Base-by-base conservation (phyloP, 2,113 vertebrate genomes). In the Sinocyclocheilus maitianheensis region DNA sequence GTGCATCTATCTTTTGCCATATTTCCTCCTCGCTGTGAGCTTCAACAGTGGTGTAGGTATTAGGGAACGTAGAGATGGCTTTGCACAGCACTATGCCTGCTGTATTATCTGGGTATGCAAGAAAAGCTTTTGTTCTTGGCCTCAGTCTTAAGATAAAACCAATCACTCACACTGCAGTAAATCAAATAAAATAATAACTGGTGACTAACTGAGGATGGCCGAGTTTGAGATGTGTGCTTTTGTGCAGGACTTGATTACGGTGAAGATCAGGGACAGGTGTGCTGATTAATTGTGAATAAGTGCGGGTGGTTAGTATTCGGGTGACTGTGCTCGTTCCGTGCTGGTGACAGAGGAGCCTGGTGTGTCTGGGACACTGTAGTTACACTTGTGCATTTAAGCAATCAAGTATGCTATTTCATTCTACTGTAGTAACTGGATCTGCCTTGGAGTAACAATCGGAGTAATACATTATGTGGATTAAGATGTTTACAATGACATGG, bases 1-100 rank as follows among this genome's bases (percentile, higher is more conserved):
- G 8, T 55, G 34, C 37, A 86, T 87, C 63, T 12, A 78, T 85
- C 69, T 83, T 77, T 58, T n/a, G n/a, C 30, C 24, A 53, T 78
- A 26, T 34, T 60, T 60, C 62, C 37, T 55, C 80, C 43, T 60
- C 46, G 9, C n/a, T 60, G 82, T 53, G n/a, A 85, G 63, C 63
- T 40, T 7, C 60, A 46, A 4, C 5, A n/a, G 62, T 63, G 12
- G 8, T n/a, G 30, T 26, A 84, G 71, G 82, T 72, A 55, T 82
- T 81, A 51, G 51, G 55, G 58, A 9, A 62, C 24, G 60, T 78
- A 55, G 53, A 63, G 74, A n/a, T 34, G 77, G 63, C 24, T 30
- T 30, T 67, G 13, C 14, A 34, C 5, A 8, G 63, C 78, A 13
- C 37, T 80, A 81, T 46, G 0, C 46, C 65, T 53, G 83, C 69